Evolutionary conservation across 30 jellyfish, hydroid and myxozoan species (phyloP).

Genomic region (Aurelia coerulea): DNA sequence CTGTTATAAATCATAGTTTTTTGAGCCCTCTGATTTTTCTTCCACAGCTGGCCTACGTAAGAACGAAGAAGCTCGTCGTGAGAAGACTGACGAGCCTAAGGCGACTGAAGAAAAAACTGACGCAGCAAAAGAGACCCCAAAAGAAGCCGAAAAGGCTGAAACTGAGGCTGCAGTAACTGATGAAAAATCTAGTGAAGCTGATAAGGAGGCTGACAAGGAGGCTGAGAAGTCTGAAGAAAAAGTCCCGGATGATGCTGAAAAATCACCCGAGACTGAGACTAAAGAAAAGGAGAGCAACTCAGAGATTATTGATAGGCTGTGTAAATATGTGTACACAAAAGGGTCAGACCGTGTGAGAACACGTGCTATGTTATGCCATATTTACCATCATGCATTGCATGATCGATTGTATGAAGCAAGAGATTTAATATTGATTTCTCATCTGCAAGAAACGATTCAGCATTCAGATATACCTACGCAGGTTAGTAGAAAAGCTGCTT

Average conservation of each 20-base stretch:
- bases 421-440: conserved; percentile 96
- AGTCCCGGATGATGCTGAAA: not conserved
- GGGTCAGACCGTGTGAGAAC: conserved; percentile 97
- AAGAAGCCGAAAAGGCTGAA: conserved; percentile 17
- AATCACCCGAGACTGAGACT: conserved; percentile 33
- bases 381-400: conserved; percentile 98
- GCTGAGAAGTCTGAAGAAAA: conserved; percentile 23
- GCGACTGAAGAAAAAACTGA: conserved; percentile 29
- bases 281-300: conserved; percentile 68
- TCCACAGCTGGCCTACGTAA: not conserved
- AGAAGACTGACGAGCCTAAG: not conserved
- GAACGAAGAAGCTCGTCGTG: not conserved
- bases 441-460: conserved; percentile 94
- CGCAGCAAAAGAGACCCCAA: conserved; percentile 2
- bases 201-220: conserved; percentile 50
- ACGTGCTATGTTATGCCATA: conserved; percentile 98
- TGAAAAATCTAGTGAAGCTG: conserved; percentile 37
- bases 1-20: no score
- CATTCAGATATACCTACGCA: conserved; percentile 98
- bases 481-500: conserved; percentile 43
- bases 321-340: conserved; percentile 90
- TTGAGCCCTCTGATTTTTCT: not conserved
- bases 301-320: conserved; percentile 69
- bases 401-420: conserved; percentile 99
- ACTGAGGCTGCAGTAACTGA: conserved; percentile 7